phyloP scores from a whole-genome alignment of 2,888 invertebrate genomes.

The Caenorhabditis becei region DNA sequence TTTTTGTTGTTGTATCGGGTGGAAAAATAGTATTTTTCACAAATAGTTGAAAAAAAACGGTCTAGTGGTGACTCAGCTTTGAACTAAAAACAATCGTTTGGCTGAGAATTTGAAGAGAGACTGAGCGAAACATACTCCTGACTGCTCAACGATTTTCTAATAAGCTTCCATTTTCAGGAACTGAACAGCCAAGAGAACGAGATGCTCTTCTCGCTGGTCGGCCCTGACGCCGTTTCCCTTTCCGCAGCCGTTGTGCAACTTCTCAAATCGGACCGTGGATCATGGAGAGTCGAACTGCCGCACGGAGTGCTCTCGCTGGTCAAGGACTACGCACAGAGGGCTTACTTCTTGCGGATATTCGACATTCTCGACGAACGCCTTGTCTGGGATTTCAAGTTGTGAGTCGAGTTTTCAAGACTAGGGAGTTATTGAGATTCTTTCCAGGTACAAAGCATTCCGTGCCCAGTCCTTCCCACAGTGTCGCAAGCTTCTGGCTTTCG shows the following conservation, averaged over 20 bases:
- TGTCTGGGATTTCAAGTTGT: conserved; percentile 75
- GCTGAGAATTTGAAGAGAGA: too few species aligned
- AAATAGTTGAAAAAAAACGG: too few species aligned
- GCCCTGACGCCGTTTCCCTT: conserved; percentile 70
- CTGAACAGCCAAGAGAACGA: conserved; percentile 62
- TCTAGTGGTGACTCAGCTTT: too few species aligned
- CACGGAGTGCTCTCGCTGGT: conserved; percentile 72
- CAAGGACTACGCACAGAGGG: conserved; percentile 74
- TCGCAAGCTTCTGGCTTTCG: conserved; percentile 70
- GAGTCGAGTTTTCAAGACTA: conserved; percentile 18
- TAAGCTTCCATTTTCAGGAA: conserved; percentile 33
- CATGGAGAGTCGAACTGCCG: conserved; percentile 67
- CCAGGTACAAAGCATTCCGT: conserved; percentile 72
- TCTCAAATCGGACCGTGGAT: conserved; percentile 63
- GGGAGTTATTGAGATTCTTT: not conserved
- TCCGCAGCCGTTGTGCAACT: conserved; percentile 75
- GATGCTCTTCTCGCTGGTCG: conserved; percentile 62
- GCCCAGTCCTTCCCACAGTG: conserved; percentile 67
- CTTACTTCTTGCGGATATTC: conserved; percentile 72
- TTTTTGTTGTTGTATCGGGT: too few species aligned
- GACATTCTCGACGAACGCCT: conserved; percentile 70
- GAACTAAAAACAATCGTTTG: too few species aligned
- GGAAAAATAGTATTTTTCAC: too few species aligned
- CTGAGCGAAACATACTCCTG: too few species aligned
- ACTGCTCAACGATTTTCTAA: too few species aligned